Evolutionary conservation across 2,113 vertebrate species (phyloP), one percentile per base, ranked within the genome.

Genomic region (Takifugu bimaculatus): DNA sequence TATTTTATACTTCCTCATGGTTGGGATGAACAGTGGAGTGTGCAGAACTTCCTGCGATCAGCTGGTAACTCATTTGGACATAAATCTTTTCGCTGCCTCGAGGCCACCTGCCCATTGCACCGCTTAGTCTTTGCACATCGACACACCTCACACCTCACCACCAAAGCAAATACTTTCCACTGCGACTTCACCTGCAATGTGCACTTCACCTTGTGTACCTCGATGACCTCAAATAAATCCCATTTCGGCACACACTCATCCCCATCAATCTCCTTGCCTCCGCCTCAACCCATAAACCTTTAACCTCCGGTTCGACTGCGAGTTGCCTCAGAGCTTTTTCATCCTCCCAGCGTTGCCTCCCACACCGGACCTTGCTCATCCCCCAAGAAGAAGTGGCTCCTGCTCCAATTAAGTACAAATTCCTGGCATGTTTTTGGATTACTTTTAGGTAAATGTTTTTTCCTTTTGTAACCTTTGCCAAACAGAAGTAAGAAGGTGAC

Each of bases 381-480:
- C 62, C 72, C 72, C 78, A 53, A 58, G 63, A 81, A 79, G 73
- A 74, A 71, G 65, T 28, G 50, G 78, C 83, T 88, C 83, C 81
- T 29, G 68, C 68, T 65, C 78, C 82, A 87, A 87, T 89, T 87
- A 90, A 81, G 27, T 25, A 50, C 71, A 65, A 82, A 90, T 92
- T 90, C 86, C 85, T 81, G 44, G 42, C 76, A 84, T 88, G 82
- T 69, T 82, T 76, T 59, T 25, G 63, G 58, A 65, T 65, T 50
- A 63, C 74, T 73, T 73, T 45, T 78, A 79, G 77, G 80, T 69
- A 68, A 9, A 6, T 28, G 15, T 57, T 5, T 26, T 47, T 54
- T 13, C 27, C 6, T 39, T 39, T 39, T 6, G 35, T 11, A 11
- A 12, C 39, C 52, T 35, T 47, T 28, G 49, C 57, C n/a, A 28